Percentiles rank a stretch among this genome's conserved stretches.
Conservation (phyloP, 2,888 invertebrate genomes). For the Macaria notata region DNA sequence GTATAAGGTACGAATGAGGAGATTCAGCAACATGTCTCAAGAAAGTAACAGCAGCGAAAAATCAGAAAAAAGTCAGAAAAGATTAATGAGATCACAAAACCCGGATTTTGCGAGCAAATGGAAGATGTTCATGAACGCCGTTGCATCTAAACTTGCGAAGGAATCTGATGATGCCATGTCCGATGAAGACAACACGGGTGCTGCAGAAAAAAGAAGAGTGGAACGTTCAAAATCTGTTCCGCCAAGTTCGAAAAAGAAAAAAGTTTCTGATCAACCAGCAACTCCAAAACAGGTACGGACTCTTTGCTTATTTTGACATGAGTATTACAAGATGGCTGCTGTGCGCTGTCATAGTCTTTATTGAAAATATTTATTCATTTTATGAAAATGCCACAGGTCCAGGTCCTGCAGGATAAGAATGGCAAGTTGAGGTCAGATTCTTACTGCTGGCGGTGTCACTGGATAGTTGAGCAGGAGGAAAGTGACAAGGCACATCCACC, state of each 20-base stretch:
- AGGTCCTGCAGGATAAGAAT: slow-evolving; percentile 38
- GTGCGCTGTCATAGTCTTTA: slow-evolving; percentile 5
- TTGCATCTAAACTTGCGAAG: slow-evolving; percentile 63
- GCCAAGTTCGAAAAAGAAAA: slow-evolving; percentile 47
- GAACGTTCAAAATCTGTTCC: slow-evolving; percentile 28
- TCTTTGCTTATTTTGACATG: slow-evolving; percentile 20
- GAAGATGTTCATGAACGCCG: slow-evolving; percentile 82
- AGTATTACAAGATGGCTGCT: slow-evolving; percentile 43
- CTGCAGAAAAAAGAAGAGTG: slow-evolving; percentile 43
- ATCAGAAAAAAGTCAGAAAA: slow-evolving; percentile 60
- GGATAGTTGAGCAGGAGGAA: slow-evolving; percentile 81
- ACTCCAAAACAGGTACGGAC: slow-evolving; percentile 26
- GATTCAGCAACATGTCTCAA: slow-evolving; percentile 63
- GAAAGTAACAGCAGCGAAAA: slow-evolving; percentile 66
- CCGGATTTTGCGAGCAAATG: slow-evolving; percentile 85
- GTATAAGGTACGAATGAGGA: slow-evolving; percentile 56
- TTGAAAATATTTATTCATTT: not conserved
- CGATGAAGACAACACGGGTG: slow-evolving; percentile 42
- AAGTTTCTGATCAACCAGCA: slow-evolving; percentile 32
- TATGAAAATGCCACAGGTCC: too few relatives aligned
- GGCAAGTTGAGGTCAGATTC: slow-evolving; percentile 82
- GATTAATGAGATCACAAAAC: slow-evolving; percentile 84
- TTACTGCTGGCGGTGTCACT: slow-evolving; percentile 97
- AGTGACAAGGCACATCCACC: slow-evolving; percentile 61
- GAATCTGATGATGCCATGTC: slow-evolving; percentile 50